Conservation (phyloP, 2,113 vertebrate species). For the Microtus montanus region DNA sequence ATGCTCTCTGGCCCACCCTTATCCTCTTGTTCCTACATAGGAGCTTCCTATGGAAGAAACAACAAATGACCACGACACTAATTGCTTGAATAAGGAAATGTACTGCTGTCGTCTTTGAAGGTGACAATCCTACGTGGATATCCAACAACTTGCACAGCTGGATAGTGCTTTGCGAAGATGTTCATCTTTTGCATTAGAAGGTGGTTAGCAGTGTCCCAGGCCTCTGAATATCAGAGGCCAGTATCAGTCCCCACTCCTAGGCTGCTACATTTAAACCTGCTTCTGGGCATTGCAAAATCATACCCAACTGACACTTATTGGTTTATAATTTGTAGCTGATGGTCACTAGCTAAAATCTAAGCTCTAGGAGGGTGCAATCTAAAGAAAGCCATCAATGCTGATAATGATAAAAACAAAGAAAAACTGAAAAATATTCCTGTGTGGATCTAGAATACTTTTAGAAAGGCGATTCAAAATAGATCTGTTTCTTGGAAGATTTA, state of each 20-base stretch:
- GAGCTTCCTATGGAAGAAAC: neutral
- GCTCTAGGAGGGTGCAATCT: neutral
- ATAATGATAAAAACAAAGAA: neutral
- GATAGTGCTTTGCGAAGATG: neutral
- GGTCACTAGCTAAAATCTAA: neutral
- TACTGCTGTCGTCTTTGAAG: neutral
- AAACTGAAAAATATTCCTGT: neutral
- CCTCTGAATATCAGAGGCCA: neutral
- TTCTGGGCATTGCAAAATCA: neutral
- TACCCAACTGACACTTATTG: neutral
- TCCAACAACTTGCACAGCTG: neutral
- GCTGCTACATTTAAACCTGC: neutral
- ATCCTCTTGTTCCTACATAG: neutral
- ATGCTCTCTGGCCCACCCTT: neutral
- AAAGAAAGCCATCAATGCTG: neutral
- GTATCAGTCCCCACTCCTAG: neutral
- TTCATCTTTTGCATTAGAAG: rapidly evolving
- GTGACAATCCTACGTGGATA: neutral
- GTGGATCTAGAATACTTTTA: neutral
- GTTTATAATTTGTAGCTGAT: neutral
- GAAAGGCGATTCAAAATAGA: slow-evolving; percentile 47
- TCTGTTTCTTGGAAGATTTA: neutral
- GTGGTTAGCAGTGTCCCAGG: neutral
- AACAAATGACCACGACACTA: neutral
- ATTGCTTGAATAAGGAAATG: neutral